Evolutionary conservation across 1,140 invertebrate species (phyloP).

Genomic region (Pseudomyrmex flavicornis): DNA sequence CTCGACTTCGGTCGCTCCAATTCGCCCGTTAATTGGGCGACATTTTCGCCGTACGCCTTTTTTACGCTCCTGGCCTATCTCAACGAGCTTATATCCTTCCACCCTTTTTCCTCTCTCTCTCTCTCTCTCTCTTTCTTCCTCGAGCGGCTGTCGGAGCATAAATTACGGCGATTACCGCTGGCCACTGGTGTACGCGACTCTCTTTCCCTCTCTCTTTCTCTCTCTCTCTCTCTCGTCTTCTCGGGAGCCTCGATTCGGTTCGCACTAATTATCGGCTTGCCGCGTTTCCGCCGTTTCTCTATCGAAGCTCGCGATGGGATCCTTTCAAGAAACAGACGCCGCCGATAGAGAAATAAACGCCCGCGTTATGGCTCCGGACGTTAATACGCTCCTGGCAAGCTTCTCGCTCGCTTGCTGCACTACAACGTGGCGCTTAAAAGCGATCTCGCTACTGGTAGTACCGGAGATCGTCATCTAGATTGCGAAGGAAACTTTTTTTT

Average conservation of each 20-base stretch:
- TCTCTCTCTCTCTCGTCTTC: conserved; percentile 21
- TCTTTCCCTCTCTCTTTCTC: background rate
- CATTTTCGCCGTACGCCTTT: conserved; percentile 81
- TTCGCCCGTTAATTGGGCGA: conserved; percentile 84
- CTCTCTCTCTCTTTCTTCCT: background rate
- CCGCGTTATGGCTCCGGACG: conserved; percentile 62
- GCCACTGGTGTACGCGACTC: conserved; percentile 66
- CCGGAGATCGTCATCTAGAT: conserved; percentile 55
- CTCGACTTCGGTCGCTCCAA: conserved; percentile 80
- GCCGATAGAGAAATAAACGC: conserved; percentile 76
- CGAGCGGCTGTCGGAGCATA: conserved; percentile 71
- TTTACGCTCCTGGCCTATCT: conserved; percentile 81
- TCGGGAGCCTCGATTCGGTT: conserved; percentile 70
- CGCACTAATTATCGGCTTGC: conserved; percentile 77
- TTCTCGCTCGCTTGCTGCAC: conserved; percentile 16
- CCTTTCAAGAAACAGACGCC: conserved; percentile 64
- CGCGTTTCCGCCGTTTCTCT: conserved; percentile 73
- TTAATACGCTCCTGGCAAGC: conserved; percentile 65
- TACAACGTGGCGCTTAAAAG: conserved; percentile 47
- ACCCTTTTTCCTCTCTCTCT: no score
- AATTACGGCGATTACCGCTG: conserved; percentile 82
- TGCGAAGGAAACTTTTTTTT: conserved; percentile 39
- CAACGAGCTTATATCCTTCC: conserved; percentile 72
- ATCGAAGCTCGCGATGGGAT: conserved; percentile 23
- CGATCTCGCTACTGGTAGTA: conserved; percentile 26